phyloP scores from a whole-genome alignment of 2,888 invertebrate genomes.

The Scrobipalpa atriplicella region DNA sequence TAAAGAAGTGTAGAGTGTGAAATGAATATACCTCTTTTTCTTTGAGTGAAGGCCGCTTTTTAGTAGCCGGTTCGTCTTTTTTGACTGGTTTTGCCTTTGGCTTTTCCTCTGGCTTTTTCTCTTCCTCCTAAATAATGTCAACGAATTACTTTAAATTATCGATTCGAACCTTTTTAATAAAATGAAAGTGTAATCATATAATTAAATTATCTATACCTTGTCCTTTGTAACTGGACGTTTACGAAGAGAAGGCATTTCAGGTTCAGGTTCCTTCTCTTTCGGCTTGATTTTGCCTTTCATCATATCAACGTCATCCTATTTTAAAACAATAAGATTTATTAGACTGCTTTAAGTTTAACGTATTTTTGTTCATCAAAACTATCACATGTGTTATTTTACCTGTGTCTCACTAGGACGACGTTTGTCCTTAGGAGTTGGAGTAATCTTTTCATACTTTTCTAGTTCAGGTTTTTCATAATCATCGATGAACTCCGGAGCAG shows the following conservation, averaged over 20 bases:
- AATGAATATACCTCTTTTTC: constrained; percentile 66
- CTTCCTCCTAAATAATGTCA: constrained; percentile 64
- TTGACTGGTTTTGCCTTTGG: constrained; percentile 68
- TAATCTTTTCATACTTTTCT: constrained; percentile 85
- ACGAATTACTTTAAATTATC: constrained; percentile 14
- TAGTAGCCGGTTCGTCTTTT: constrained; percentile 66
- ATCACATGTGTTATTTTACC: constrained; percentile 49
- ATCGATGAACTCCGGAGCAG: constrained; percentile 78
- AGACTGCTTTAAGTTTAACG: not conserved
- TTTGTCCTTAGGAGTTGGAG: constrained; percentile 72
- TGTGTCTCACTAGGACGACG: constrained; percentile 66
- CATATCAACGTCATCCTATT: constrained; percentile 73
- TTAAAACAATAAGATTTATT: constrained; percentile 37
- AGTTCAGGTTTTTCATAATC: constrained; percentile 89
- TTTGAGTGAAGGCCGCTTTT: constrained; percentile 75
- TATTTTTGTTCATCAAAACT: constrained; percentile 26
- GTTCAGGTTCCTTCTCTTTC: constrained; percentile 71
- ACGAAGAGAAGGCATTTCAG: constrained; percentile 68
- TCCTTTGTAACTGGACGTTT: constrained; percentile 73
- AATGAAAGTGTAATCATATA: not conserved
- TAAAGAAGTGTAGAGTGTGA: constrained; percentile 39
- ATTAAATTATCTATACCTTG: constrained; percentile 56
- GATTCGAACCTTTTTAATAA: not conserved
- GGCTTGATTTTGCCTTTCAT: constrained; percentile 77
- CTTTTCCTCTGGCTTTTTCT: constrained; percentile 74